These are phyloP conservation scores for Drosophila peninsularis DNA, from an alignment of 2,888 invertebrate genomes.

Conservation along the genomic window DNA sequence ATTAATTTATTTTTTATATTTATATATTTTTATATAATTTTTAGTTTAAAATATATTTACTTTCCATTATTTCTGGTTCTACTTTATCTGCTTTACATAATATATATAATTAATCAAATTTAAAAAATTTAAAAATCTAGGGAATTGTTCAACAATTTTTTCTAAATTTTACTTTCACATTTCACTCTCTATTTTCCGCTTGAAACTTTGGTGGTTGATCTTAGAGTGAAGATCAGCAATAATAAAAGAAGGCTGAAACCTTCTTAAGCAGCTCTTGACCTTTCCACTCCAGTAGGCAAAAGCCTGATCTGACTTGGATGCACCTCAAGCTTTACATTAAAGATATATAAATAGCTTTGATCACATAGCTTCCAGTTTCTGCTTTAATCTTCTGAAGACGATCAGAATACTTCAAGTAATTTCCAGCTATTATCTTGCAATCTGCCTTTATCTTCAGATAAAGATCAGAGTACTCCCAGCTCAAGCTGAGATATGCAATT, in stretches of 20 bases:
- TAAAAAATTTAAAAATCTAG: neutral
- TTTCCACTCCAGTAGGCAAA: neutral
- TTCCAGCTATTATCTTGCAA: neutral
- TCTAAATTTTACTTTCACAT: constrained; percentile 9
- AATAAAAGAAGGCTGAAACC: neutral
- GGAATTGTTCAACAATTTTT: neutral
- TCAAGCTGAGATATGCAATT: neutral
- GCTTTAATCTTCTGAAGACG: too few relatives aligned
- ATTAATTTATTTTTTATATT: too few relatives aligned
- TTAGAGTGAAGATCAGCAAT: neutral
- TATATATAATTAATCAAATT: neutral
- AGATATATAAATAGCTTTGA: neutral
- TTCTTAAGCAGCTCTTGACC: too few relatives aligned
- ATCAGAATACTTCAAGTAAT: too few relatives aligned
- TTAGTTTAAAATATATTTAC: too few relatives aligned
- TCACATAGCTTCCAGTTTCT: too few relatives aligned
- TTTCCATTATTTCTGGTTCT: too few relatives aligned
- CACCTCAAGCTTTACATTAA: neutral
- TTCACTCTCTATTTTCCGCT: neutral
- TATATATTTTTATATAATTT: too few relatives aligned
- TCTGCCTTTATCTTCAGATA: neutral
- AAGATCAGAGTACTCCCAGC: neutral
- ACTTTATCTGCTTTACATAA: too few relatives aligned
- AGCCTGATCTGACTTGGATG: too few relatives aligned
- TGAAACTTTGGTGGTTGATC: neutral